phyloP scores from a whole-genome alignment of 2,113 vertebrate species.

The Poeciliopsis turrubarensis region DNA sequence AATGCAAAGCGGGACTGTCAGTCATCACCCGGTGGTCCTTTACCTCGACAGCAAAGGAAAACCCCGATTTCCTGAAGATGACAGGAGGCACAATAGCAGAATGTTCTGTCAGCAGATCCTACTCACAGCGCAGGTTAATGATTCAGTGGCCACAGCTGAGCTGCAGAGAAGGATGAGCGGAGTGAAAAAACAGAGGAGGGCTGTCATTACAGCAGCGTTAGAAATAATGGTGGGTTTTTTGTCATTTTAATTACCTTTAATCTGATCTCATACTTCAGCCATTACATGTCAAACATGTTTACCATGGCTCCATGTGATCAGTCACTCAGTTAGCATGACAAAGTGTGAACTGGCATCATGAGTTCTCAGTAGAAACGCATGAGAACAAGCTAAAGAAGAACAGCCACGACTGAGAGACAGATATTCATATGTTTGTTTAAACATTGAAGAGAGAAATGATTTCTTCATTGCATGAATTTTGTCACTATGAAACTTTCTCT shows the following conservation, averaged over 20 bases:
- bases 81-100: conserved; percentile 77
- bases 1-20: conserved; percentile 39
- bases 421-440: background rate
- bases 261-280: conserved; percentile 64
- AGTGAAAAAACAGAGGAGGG: conserved; percentile 60
- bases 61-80: conserved; percentile 78
- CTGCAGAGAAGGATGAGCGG: conserved; percentile 57
- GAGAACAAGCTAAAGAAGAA: background rate
- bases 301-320: conserved; percentile 43
- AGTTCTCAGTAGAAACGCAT: background rate
- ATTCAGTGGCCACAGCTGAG: conserved; percentile 71
- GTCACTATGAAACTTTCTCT: background rate
- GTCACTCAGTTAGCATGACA: conserved; percentile 46
- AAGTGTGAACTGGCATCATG: background rate
- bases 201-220: conserved; percentile 67
- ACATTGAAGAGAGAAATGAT: background rate
- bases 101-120: conserved; percentile 77
- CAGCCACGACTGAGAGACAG: background rate
- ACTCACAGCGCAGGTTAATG: conserved; percentile 76
- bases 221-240: conserved; percentile 73
- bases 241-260: conserved; percentile 78
- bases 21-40: conserved; percentile 65
- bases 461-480: background rate
- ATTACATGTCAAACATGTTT: conserved; percentile 63
- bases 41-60: conserved; percentile 77